Evolutionary conservation across 1,140 invertebrate species (phyloP).

Genomic region (Trichonephila inaurata): DNA sequence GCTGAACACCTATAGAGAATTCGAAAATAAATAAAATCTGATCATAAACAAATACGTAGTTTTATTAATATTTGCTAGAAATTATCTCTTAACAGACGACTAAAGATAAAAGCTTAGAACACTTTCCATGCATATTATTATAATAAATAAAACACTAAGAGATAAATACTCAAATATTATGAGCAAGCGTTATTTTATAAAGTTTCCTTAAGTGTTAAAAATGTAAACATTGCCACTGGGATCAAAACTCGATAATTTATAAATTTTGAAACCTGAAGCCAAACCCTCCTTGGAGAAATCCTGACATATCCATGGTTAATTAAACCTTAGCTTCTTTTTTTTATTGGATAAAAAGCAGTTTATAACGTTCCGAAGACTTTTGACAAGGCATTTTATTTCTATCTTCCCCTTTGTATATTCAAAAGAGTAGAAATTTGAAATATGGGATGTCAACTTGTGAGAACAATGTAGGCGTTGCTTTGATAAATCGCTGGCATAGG

Average conservation of each 20-base stretch:
- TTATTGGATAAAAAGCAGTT: neutral
- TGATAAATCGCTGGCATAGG: neutral
- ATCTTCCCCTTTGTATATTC: neutral
- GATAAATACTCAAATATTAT: too few relatives aligned
- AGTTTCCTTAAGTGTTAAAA: neutral
- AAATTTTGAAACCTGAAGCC: neutral
- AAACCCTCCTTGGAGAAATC: neutral
- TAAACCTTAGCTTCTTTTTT: neutral
- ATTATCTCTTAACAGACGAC: too few relatives aligned
- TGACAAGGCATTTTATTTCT: neutral
- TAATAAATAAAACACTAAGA: too few relatives aligned
- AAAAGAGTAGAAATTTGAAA: neutral
- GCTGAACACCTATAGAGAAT: too few relatives aligned
- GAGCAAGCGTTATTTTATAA: neutral
- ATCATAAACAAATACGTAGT: too few relatives aligned
- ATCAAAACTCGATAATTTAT: neutral
- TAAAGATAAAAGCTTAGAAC: too few relatives aligned
- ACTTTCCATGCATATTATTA: too few relatives aligned
- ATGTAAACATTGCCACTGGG: neutral
- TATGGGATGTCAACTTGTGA: neutral
- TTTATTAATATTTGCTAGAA: too few relatives aligned
- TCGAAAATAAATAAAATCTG: too few relatives aligned
- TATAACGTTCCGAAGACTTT: neutral
- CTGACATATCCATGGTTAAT: neutral
- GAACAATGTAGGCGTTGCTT: constrained; percentile 13